A percentile compares a stretch with the other conserved stretches of the same genome.
Evolutionary conservation across 2,888 invertebrate genomes (phyloP).

Genomic region (Xestia sexstrigata): DNA sequence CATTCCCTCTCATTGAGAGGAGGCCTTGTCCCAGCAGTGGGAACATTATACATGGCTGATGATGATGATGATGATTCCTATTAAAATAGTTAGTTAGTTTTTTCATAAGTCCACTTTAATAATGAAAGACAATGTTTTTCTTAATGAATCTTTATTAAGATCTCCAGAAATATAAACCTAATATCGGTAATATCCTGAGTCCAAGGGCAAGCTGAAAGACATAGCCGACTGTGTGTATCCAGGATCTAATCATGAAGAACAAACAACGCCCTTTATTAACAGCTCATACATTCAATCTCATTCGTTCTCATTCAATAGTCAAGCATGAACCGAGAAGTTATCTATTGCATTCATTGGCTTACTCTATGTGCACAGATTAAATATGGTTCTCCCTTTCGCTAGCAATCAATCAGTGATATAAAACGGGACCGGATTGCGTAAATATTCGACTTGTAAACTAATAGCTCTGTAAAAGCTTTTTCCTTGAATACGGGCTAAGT

Average conservation of each 20-base stretch:
- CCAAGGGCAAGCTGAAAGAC: slow-evolving; percentile 25
- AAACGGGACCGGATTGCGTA: slow-evolving; percentile 34
- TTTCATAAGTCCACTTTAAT: neutral
- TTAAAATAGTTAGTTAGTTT: neutral
- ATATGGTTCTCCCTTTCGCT: slow-evolving; percentile 35
- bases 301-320: slow-evolving; percentile 65
- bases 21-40: too few relatives aligned
- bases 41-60: too few relatives aligned
- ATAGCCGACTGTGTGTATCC: slow-evolving; percentile 54
- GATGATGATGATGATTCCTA: too few relatives aligned
- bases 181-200: slow-evolving; percentile 33
- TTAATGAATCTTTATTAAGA: slow-evolving; percentile 7
- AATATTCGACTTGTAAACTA: slow-evolving; percentile 46
- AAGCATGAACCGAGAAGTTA: slow-evolving; percentile 29
- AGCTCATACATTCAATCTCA: slow-evolving; percentile 62
- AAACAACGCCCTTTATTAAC: slow-evolving; percentile 73
- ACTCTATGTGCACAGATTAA: slow-evolving; percentile 44
- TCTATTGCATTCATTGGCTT: slow-evolving; percentile 24
- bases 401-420: slow-evolving; percentile 52
- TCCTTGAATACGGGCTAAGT: slow-evolving; percentile 8
- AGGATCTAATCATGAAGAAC: slow-evolving; percentile 75
- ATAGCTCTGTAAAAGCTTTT: slow-evolving; percentile 40
- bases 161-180: slow-evolving; percentile 21
- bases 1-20: too few relatives aligned
- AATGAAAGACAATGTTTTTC: neutral